Base-by-base conservation (phyloP, 2,888 invertebrate genomes). In the Chrysodeixis includens region DNA sequence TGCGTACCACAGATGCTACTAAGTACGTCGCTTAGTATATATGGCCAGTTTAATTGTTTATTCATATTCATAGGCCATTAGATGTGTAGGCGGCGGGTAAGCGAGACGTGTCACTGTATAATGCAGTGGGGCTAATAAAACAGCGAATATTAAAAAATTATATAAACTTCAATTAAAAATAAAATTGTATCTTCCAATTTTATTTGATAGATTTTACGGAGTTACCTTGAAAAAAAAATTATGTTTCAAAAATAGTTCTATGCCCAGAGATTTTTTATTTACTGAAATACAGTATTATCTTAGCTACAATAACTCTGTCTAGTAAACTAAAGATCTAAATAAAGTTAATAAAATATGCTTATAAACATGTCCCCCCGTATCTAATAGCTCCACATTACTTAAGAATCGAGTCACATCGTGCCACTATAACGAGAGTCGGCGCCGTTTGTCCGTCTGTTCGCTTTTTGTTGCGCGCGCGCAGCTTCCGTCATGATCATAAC, bases 351-450 rank as follows among this genome's bases (percentile, higher is more conserved):
- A n/a, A 14, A 9, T 52, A 49, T 35, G 53, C 40, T 35, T 16
- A 46, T 44, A 46, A 66, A 61, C 9, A 46, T 61, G 54, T 54
- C n/a, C n/a, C n/a, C 18, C 56, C 30, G 52, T n/a, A 4, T 40
- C 14, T 66, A 44, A 56, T 67, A 70, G 69, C 67, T 65, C 61
- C 60, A 62, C 69, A 62, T 49, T 59, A 51, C 53, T 81, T 81
- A 60, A 57, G 65, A 79, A 71, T 66, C 83, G 57, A 73, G 73
- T 79, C 83, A 79, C 82, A 87, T 84, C 71, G 76, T 76, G 79
- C 49, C 75, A 40, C 65, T 62, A 62, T 78, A 81, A 81, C 78
- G 76, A 87, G 66, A 26, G 85, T 65, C 86, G 85, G 84, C 81
- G 73, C 59, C 76, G 71, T 80, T 78, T 82, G 66, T 52, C 46